These are phyloP conservation scores for Formica exsecta DNA, from an alignment of 1,140 invertebrate genomes.

Conservation along the genomic window DNA sequence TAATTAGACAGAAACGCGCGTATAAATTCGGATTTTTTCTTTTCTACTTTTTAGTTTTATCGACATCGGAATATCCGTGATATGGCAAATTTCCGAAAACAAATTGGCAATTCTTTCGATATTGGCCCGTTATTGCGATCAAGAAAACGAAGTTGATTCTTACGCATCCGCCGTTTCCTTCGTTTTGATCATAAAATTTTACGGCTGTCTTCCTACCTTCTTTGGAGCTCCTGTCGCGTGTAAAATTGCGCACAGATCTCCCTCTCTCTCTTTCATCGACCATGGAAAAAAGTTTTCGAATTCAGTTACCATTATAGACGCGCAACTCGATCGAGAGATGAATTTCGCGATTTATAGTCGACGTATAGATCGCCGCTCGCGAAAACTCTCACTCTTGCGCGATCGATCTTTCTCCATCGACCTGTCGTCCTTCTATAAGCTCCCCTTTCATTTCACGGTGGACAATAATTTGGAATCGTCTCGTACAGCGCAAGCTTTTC, in stretches of 20 bases:
- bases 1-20: neutral
- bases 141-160: slow-evolving; percentile 50
- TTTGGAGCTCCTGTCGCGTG: slow-evolving; percentile 8
- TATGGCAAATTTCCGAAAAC: slow-evolving; percentile 24
- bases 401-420: slow-evolving; percentile 46
- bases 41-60: neutral
- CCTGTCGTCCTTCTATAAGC: neutral
- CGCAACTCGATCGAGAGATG: slow-evolving; percentile 67
- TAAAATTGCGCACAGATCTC: slow-evolving; percentile 12
- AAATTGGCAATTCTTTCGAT: neutral
- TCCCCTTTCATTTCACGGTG: slow-evolving; percentile 18
- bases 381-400: slow-evolving; percentile 18
- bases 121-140: slow-evolving; percentile 37
- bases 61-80: neutral
- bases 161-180: slow-evolving; percentile 12
- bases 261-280: neutral
- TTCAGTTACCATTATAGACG: slow-evolving; percentile 66
- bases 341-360: slow-evolving; percentile 77
- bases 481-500: neutral
- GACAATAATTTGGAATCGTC: neutral
- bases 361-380: neutral
- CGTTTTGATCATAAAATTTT: slow-evolving; percentile 57
- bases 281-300: slow-evolving; percentile 69
- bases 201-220: slow-evolving; percentile 45
- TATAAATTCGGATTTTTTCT: neutral